Conservation (phyloP, 2,797 vertebrate species). For the Sebastes goodei region DNA sequence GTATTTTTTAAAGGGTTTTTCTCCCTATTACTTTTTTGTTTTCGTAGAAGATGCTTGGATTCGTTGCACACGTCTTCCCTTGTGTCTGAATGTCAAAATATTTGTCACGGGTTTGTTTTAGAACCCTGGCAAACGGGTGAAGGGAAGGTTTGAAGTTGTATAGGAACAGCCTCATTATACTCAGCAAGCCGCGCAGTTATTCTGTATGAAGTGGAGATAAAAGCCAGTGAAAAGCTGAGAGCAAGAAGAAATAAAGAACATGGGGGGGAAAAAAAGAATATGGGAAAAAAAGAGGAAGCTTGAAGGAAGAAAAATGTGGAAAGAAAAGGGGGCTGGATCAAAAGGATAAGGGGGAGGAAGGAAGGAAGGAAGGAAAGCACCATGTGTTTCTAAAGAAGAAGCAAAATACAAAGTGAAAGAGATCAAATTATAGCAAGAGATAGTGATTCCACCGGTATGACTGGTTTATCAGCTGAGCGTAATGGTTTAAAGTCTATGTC, state of each 20-base stretch:
- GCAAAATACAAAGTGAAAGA: slow-evolving; percentile 71
- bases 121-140: slow-evolving; percentile 71
- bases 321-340: slow-evolving; percentile 74
- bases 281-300: slow-evolving; percentile 46
- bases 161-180: slow-evolving; percentile 86
- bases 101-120: slow-evolving; percentile 83
- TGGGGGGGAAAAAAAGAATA: slow-evolving; percentile 29
- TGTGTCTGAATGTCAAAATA: slow-evolving; percentile 82
- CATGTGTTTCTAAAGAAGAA: slow-evolving; percentile 71
- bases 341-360: slow-evolving; percentile 70
- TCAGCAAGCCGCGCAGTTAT: slow-evolving; percentile 80
- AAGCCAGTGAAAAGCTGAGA: slow-evolving; percentile 79
- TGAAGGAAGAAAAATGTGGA: slow-evolving; percentile 71
- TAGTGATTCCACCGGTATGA: slow-evolving; percentile 67
- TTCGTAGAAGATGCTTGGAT: slow-evolving; percentile 52
- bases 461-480: slow-evolving; percentile 73
- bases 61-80: slow-evolving; percentile 64
- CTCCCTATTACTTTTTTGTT: slow-evolving; percentile 31
- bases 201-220: slow-evolving; percentile 86
- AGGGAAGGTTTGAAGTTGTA: slow-evolving; percentile 81
- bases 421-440: slow-evolving; percentile 74
- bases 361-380: slow-evolving; percentile 56
- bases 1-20: slow-evolving; percentile 42
- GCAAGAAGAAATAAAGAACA: slow-evolving; percentile 79
- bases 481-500: slow-evolving; percentile 67